Evolutionary conservation across 2,888 invertebrate species (phyloP).

Genomic region (Tipula vernalis): DNA sequence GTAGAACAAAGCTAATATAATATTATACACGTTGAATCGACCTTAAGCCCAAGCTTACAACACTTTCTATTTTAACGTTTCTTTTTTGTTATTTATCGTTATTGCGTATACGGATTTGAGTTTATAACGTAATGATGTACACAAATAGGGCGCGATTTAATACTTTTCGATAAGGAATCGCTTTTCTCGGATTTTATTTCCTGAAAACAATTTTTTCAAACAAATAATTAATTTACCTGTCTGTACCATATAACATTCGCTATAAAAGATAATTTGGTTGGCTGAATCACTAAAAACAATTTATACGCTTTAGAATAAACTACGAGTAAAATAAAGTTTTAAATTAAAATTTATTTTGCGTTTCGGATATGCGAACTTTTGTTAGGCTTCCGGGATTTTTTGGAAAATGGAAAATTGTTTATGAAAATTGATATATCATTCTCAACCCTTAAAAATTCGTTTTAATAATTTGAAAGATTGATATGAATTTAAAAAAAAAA

Average conservation of each 20-base stretch:
- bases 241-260: not conserved
- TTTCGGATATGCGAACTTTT: not conserved
- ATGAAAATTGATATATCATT: not conserved
- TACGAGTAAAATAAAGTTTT: not conserved
- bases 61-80: not conserved
- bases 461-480: not conserved
- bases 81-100: not conserved
- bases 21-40: not conserved
- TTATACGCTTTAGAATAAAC: not conserved
- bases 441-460: not conserved
- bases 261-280: not conserved
- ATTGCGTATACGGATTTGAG: not conserved
- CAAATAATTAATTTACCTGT: not conserved
- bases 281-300: not conserved
- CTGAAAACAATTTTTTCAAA: not conserved
- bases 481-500: not conserved
- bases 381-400: not conserved
- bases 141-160: not conserved
- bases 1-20: not conserved
- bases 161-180: too few species aligned
- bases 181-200: not conserved
- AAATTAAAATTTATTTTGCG: not conserved
- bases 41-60: slow-evolving; percentile 5
- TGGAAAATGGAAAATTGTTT: not conserved
- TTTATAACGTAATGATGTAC: not conserved